Base-by-base conservation (phyloP, 2,888 invertebrate species). In the Idaea aversata region DNA sequence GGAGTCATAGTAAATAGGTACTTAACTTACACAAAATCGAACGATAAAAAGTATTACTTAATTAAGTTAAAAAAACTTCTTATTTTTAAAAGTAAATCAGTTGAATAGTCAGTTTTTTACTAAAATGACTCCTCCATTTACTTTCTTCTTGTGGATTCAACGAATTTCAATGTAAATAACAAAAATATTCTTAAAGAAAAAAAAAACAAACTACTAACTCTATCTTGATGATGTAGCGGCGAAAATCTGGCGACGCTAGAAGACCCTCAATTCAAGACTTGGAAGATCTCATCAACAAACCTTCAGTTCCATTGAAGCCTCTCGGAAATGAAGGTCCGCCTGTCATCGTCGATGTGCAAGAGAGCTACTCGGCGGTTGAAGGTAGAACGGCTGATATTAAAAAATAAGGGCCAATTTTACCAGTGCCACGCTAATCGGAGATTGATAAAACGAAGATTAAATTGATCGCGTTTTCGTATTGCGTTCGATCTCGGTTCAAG, bases 331-430 rank as follows among this genome's bases (percentile, higher is more conserved):
- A 95, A 73, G 98, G 97, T 69, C 97, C 98, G 74, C 98, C 99
- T 59, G 95, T 95, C 75, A 98, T 99, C 86, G 96, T 98, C 75
- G 98, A 98, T 88, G 96, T 97, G 61, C 97, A 98, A 88, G 98
- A 98, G 86, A 99, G 97, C 84, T 98, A 99, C 91, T 97, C 98
- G 61, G 98, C 98, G 67, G 96, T 98, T 89, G 99, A 99, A 96
- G 99, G 99, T 98, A 25, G 15, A 10, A 5, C 10, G 6, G 4
- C 38, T 5, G 38, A 47, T 3, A 47, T 47, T 47, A 47, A 47
- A 47, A n/a, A n/a, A n/a, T n/a, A n/a, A n/a, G n/a, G n/a, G n/a
- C n/a, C n/a, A n/a, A n/a, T n/a, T n/a, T n/a, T n/a, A n/a, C n/a
- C n/a, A n/a, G n/a, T n/a, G n/a, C n/a, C n/a, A n/a, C n/a, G n/a